Evolutionary conservation across 1,140 invertebrate genomes (phyloP).

Genomic region (Zaprionus ornatus): DNA sequence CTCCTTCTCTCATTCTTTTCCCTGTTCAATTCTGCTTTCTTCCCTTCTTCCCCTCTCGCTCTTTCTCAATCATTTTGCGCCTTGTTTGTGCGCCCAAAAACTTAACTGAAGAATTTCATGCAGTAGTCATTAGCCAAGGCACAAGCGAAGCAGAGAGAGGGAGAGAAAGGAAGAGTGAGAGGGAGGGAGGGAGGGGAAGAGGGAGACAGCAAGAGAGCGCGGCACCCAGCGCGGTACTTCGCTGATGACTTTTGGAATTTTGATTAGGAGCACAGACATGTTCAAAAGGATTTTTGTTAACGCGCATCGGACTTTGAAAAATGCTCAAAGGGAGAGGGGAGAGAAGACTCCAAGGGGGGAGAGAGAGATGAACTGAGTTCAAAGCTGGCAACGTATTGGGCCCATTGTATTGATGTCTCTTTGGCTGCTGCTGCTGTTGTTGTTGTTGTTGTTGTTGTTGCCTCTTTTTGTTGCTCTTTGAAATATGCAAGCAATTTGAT

Average conservation of each 20-base stretch:
- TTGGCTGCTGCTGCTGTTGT: constrained; percentile 22
- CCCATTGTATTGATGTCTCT: constrained; percentile 75
- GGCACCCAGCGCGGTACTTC: constrained; percentile 38
- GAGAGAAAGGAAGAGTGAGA: not conserved
- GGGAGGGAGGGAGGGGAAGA: not conserved
- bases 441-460: constrained; percentile 23
- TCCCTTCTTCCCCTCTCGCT: constrained; percentile 12
- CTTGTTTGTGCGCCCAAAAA: constrained; percentile 55
- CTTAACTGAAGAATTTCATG: constrained; percentile 72
- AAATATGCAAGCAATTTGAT: constrained; percentile 79
- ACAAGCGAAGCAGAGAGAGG: constrained; percentile 13
- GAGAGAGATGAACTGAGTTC: not conserved
- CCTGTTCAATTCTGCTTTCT: not conserved
- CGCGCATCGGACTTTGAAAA: constrained; percentile 79
- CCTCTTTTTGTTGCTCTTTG: constrained; percentile 44
- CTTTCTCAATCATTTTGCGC: constrained; percentile 5
- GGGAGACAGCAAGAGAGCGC: constrained; percentile 44
- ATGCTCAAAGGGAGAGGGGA: constrained; percentile 33
- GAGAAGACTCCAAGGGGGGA: not conserved
- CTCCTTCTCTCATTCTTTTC: not conserved
- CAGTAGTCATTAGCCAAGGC: constrained; percentile 69
- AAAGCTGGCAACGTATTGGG: constrained; percentile 37
- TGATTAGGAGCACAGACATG: constrained; percentile 81
- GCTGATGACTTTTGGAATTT: constrained; percentile 81
- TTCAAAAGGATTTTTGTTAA: constrained; percentile 82